Evolutionary conservation across 2,888 invertebrate species (phyloP), one percentile per base, ranked within the genome.

Genomic region (Leucania comma): DNA sequence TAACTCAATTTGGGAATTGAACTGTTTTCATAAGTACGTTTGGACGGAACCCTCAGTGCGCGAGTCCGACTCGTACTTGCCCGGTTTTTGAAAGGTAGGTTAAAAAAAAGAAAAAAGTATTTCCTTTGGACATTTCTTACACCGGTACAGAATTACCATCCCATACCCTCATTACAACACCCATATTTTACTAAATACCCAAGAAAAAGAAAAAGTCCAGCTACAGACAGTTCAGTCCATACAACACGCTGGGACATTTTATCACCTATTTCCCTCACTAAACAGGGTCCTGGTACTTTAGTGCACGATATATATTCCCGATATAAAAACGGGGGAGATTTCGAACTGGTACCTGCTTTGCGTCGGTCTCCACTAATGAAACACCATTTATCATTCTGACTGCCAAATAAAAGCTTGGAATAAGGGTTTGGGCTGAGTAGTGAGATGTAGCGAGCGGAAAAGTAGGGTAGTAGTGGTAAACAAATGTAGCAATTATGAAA

Each of bases 371-470:
- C 91, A 88, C 92, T 94, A 94, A 95, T 95, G 94, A 95, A 94
- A 94, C 88, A 88, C 88, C 92, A 93, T 95, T 94, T 94, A 93
- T 94, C 94, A 95, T 93, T 91, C 90, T 87, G 88, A 89, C 90
- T 92, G 93, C 93, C 93, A 93, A 94, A 94, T 94, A 93, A 93
- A 93, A 91, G 90, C 90, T 89, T 88, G 85, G 87, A 86, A 86
- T 86, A 85, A 86, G 85, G 63, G 29, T 0, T 50, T 75, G 82
- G 77, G 1, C 35, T 64, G 66, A 75, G 70, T 64, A 26, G 24
- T 22, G 50, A 29, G 68, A 57, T 65, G 9, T 58, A 63, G 79
- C 84, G 81, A 20, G 5, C n/a, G 8, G 3, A 2, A 3, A 54
- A 14, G 2, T 53, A 2, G 38, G 53, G 53, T 14, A 35, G 38